Percentiles rank a stretch among this genome's conserved stretches.
These are phyloP conservation scores for Helicoverpa zea DNA, from an alignment of 1,140 invertebrate genomes.

Conservation along the genomic window DNA sequence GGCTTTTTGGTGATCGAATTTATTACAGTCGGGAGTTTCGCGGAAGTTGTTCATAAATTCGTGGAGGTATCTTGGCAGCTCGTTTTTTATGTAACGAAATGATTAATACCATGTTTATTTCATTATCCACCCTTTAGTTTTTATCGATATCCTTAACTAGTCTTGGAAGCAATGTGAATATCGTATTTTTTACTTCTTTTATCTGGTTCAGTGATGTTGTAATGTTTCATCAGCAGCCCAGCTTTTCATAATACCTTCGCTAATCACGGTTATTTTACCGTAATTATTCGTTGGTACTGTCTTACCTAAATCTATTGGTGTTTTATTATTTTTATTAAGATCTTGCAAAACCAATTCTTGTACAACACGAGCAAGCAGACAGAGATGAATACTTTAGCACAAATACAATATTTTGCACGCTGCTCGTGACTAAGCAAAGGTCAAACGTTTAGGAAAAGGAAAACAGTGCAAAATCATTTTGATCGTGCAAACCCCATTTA, in stretches of 20 bases:
- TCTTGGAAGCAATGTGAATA: background rate
- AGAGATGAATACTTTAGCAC: background rate
- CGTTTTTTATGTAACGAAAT: slow-evolving; percentile 30
- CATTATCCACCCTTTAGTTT: slow-evolving; percentile 24
- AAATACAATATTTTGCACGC: background rate
- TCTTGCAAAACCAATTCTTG: background rate
- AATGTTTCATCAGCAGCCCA: too few relatives aligned
- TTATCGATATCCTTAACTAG: background rate
- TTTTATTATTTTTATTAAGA: background rate
- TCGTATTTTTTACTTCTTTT: too few relatives aligned
- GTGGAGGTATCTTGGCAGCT: slow-evolving; percentile 35
- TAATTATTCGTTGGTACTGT: too few relatives aligned
- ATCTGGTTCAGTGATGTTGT: too few relatives aligned
- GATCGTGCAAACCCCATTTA: too few relatives aligned
- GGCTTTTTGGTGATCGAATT: slow-evolving; percentile 10
- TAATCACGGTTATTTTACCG: background rate
- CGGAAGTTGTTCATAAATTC: slow-evolving; percentile 38
- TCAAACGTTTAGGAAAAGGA: background rate
- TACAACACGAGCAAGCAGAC: background rate
- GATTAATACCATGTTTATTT: slow-evolving; percentile 38
- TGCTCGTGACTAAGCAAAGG: background rate
- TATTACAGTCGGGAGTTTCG: slow-evolving; percentile 20
- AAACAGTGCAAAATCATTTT: too few relatives aligned
- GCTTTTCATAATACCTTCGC: background rate
- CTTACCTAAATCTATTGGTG: background rate